Percentiles rank a stretch among this genome's conserved stretches.
Conservation (phyloP, 2,113 vertebrate genomes). For the Hemibagrus wyckioides region DNA sequence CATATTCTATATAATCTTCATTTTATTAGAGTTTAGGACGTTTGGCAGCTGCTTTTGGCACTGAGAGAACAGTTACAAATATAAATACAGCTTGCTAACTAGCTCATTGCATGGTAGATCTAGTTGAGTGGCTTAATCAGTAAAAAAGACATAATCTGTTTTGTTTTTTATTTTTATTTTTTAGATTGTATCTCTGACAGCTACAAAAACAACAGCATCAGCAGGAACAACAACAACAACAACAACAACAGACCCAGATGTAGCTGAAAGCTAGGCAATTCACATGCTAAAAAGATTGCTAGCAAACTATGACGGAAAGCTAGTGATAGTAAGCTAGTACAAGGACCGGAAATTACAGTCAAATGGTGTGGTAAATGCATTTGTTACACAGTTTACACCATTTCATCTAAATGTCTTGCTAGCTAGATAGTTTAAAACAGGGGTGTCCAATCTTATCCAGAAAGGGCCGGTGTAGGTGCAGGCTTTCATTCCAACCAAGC, state of each 20-base stretch:
- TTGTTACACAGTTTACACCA: background rate
- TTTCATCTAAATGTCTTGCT: background rate
- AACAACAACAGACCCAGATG: background rate
- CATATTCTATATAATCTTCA: background rate
- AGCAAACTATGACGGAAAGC: background rate
- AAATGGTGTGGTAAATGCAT: background rate
- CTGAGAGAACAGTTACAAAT: background rate
- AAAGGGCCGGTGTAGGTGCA: no score
- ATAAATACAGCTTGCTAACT: background rate
- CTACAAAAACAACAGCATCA: background rate
- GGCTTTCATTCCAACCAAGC: no score
- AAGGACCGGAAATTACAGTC: background rate
- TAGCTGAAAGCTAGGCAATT: background rate
- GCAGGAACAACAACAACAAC: background rate
- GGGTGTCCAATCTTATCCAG: no score
- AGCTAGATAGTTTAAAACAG: background rate
- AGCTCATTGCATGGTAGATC: background rate
- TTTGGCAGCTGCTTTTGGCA: background rate
- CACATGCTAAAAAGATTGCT: background rate
- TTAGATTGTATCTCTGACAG: background rate
- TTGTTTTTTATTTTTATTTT: background rate
- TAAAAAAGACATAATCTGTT: background rate
- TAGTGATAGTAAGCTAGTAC: background rate
- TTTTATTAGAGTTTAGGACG: background rate
- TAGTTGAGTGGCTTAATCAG: background rate